phyloP scores from a whole-genome alignment of 2,888 invertebrate species.

The Noctua pronuba region DNA sequence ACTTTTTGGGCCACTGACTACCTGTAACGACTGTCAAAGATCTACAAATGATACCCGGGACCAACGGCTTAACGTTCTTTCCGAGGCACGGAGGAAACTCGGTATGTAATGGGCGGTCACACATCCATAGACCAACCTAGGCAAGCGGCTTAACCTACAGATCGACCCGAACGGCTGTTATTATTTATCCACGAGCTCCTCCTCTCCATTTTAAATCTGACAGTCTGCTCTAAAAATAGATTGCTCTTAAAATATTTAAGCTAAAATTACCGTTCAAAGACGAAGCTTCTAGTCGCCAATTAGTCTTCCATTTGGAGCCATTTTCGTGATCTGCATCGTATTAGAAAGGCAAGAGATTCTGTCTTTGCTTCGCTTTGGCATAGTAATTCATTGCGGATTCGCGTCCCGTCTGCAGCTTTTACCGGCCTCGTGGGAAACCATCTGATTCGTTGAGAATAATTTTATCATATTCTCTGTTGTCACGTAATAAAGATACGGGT shows the following conservation, averaged over 20 bases:
- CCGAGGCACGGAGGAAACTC: too few relatives aligned
- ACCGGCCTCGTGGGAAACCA: conserved; percentile 27
- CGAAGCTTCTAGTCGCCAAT: conserved; percentile 39
- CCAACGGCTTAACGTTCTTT: too few relatives aligned
- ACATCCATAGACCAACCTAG: too few relatives aligned
- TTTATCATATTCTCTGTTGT: conserved; percentile 18
- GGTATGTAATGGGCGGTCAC: too few relatives aligned
- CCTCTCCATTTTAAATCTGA: background rate
- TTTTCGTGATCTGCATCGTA: conserved; percentile 46
- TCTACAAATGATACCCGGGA: too few relatives aligned
- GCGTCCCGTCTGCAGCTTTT: conserved; percentile 19
- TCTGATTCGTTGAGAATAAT: conserved; percentile 43
- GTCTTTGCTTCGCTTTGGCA: conserved; percentile 52
- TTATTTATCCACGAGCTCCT: too few relatives aligned
- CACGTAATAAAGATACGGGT: conserved; percentile 6
- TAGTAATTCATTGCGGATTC: conserved; percentile 48
- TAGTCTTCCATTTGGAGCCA: conserved; percentile 39
- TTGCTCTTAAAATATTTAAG: conserved; percentile 39
- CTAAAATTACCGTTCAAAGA: conserved; percentile 13
- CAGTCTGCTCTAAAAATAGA: conserved; percentile 13
- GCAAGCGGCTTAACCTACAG: too few relatives aligned
- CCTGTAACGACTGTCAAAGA: too few relatives aligned
- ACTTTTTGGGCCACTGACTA: too few relatives aligned
- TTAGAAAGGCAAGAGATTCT: conserved; percentile 52
- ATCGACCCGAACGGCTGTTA: too few relatives aligned